phyloP scores from a whole-genome alignment of 2,797 vertebrate genomes.

The Zenarchopterus dispar region DNA sequence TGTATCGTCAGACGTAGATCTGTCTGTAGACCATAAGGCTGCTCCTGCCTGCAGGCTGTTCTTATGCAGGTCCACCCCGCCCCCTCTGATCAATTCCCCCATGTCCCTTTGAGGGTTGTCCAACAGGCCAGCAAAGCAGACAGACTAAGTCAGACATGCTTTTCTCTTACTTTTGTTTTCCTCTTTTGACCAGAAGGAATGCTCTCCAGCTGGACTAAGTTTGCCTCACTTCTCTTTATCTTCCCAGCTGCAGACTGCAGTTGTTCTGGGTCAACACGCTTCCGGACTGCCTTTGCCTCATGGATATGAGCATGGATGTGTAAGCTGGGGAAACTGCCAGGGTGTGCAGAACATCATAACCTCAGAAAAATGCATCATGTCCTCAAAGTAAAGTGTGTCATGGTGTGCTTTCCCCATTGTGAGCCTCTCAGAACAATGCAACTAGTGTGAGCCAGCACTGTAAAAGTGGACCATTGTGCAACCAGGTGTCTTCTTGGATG shows the following conservation, averaged over 20 bases:
- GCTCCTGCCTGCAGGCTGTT: slow-evolving; percentile 61
- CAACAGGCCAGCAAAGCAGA: slow-evolving; percentile 66
- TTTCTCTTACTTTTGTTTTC: slow-evolving; percentile 67
- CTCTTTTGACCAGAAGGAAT: slow-evolving; percentile 62
- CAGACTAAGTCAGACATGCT: slow-evolving; percentile 66
- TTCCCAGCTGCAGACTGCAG: slow-evolving; percentile 54
- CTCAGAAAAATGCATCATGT: slow-evolving; percentile 60
- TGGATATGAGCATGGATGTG: slow-evolving; percentile 49
- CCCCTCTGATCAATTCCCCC: slow-evolving; percentile 62
- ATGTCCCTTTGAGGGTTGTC: slow-evolving; percentile 70
- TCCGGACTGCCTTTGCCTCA: slow-evolving; percentile 44
- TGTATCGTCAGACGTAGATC: slow-evolving; percentile 51
- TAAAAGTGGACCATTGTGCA: slow-evolving; percentile 48
- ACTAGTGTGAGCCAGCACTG: slow-evolving; percentile 50
- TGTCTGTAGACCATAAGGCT: slow-evolving; percentile 59
- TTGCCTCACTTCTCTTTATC: slow-evolving; percentile 68
- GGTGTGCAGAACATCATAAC: slow-evolving; percentile 48
- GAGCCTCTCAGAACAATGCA: slow-evolving; percentile 60
- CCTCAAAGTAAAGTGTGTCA: slow-evolving; percentile 40
- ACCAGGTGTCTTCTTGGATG: slow-evolving; percentile 69
- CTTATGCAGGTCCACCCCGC: slow-evolving; percentile 52
- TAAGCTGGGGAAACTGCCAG: slow-evolving; percentile 31
- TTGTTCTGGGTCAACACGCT: slow-evolving; percentile 60
- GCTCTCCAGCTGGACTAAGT: slow-evolving; percentile 69
- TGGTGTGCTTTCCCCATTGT: slow-evolving; percentile 44